Base-by-base conservation (phyloP, 2,888 invertebrate species). In the Muscina levida region DNA sequence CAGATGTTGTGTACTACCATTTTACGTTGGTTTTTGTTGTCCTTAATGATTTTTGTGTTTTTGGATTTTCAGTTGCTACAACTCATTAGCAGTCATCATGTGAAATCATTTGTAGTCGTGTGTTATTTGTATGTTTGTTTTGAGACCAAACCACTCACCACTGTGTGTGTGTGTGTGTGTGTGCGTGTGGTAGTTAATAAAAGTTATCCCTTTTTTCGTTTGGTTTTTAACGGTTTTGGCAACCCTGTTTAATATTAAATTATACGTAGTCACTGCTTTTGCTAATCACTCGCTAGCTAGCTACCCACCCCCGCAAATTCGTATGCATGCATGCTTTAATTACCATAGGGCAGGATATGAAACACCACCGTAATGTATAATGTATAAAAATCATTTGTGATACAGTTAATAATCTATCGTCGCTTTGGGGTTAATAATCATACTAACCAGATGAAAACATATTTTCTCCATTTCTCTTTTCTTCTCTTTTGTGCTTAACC, bases 381-480 rank as follows among this genome's bases (percentile, higher is more conserved):
- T 31, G 8, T 31, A 8, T 19, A 2, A 31, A 53, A 19, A 68
- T 19, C 15, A 37, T n/a, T 42, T 53, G 6, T 13, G 42, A 62
- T 37, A 62, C 13, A 42, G 39, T 42, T 19, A 19, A 42, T 15
- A 11, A 37, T 2, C n/a, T n/a, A n/a, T n/a, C 37, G 22, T 5
- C 31, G 8, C 3, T 31, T 31, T 31, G 31, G 8, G 8, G 31
- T 31, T 5, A 31, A 3, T 31, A 37, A 59, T 59, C 51, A 51
- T 59, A 39, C 62, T 62, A 62, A 59, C 72, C 39, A 39, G 11
- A 22, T 62, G 19, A 62, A 31, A 17, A 42, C 22, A 15, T 70
- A 67, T 51, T 82, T 19, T 78, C 62, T 62, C 46, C 66, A 26
- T 72, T 48, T 82, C 51, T 74, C 65, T 72, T 68, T 57, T 24